Conservation (phyloP, 1,140 invertebrate genomes). For the Saxidomus purpurata region DNA sequence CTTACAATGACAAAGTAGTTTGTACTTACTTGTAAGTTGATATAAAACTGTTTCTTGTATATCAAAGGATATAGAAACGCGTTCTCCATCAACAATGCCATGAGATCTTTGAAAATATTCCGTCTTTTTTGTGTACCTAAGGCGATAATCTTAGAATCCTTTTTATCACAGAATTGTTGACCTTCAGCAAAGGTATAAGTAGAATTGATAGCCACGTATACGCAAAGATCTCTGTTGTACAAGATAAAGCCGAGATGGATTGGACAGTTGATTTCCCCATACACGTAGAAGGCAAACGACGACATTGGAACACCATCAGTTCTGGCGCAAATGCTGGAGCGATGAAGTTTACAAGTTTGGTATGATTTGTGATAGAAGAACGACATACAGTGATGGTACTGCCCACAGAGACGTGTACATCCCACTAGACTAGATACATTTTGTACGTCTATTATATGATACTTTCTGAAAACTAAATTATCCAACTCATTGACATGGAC, state of each 20-base stretch:
- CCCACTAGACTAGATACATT: background rate
- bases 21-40: background rate
- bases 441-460: background rate
- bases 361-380: background rate
- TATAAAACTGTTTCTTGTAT: background rate
- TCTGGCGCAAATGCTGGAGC: background rate
- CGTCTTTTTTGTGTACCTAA: background rate
- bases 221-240: background rate
- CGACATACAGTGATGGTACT: background rate
- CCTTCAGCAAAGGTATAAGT: background rate
- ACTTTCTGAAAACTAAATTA: background rate
- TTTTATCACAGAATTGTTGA: background rate
- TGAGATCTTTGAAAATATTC: background rate
- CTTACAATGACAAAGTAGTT: too few species aligned
- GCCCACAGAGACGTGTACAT: background rate
- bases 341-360: background rate
- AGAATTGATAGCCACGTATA: background rate
- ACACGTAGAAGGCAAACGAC: background rate
- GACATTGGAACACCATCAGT: background rate
- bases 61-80: background rate
- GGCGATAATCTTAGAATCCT: background rate
- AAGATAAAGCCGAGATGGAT: background rate
- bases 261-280: background rate
- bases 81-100: background rate
- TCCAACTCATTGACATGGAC: background rate